phyloP scores from a whole-genome alignment of 1,140 invertebrate genomes.

The Atopsyche davidsoni region DNA sequence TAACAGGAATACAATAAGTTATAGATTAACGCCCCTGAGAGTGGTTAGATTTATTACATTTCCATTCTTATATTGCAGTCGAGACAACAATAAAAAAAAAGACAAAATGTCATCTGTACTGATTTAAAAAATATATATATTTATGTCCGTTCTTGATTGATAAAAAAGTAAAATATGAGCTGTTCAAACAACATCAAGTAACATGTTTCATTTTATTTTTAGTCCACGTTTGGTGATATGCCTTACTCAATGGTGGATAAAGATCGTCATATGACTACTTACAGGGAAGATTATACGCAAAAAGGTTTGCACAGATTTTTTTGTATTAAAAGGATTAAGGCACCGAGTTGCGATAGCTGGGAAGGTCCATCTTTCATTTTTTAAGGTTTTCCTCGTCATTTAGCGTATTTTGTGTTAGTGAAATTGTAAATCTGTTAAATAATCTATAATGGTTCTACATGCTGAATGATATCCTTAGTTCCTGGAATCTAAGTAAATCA shows the following conservation, averaged over 20 bases:
- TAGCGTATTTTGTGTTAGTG: conserved; percentile 25
- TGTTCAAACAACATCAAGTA: too few species aligned
- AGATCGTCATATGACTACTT: conserved; percentile 5
- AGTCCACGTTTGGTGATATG: conserved; percentile 2
- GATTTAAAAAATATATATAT: too few species aligned
- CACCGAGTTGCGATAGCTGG: not conserved
- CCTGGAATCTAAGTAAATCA: too few species aligned
- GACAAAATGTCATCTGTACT: too few species aligned
- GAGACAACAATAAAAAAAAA: too few species aligned
- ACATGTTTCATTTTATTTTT: not conserved
- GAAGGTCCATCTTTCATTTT: conserved; percentile 13
- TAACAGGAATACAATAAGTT: too few species aligned
- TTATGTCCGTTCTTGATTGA: too few species aligned
- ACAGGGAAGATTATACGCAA: conserved; percentile 5
- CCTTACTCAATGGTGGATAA: conserved; percentile 2
- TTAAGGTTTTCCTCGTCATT: conserved; percentile 15
- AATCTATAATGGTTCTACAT: not conserved
- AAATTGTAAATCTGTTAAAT: conserved; percentile 7
- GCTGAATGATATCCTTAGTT: too few species aligned
- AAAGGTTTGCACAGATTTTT: conserved; percentile 1
- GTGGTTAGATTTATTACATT: too few species aligned
- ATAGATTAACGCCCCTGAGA: too few species aligned
- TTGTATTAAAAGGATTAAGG: not conserved
- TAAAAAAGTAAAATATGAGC: too few species aligned
- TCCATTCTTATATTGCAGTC: too few species aligned